phyloP scores from a whole-genome alignment of 2,888 invertebrate genomes.

The Lasioglossum marginatum region DNA sequence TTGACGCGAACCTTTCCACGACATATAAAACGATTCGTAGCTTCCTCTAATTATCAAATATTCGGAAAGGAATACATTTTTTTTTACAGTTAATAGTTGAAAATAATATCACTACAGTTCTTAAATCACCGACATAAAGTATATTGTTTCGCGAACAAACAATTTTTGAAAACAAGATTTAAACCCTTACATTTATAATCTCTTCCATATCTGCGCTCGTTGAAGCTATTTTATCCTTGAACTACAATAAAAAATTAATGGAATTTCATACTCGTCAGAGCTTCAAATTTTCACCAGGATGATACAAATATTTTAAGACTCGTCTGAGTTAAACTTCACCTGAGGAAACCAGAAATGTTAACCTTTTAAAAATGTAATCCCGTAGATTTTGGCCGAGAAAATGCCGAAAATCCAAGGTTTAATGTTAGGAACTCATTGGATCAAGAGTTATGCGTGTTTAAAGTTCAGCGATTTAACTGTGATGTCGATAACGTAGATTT shows the following conservation, averaged over 20 bases:
- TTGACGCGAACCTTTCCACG: neutral
- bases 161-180: neutral
- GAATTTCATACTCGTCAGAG: neutral
- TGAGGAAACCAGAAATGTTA: no score
- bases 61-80: neutral
- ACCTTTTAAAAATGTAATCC: no score
- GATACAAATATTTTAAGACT: neutral
- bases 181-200: neutral
- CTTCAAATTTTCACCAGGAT: neutral
- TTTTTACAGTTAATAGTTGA: neutral
- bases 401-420: no score
- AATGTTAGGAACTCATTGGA: no score
- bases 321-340: no score
- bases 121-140: neutral
- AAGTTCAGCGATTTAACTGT: no score
- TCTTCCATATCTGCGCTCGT: neutral
- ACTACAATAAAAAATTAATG: no score
- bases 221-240: no score
- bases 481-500: no score
- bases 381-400: no score
- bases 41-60: neutral
- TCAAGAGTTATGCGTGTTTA: no score
- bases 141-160: neutral
- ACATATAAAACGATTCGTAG: neutral
- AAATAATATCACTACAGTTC: neutral